A percentile compares a stretch with the other conserved stretches of the same genome.
Evolutionary conservation across 2,797 vertebrate species (phyloP).

Genomic region (Chromobotia macracanthus): DNA sequence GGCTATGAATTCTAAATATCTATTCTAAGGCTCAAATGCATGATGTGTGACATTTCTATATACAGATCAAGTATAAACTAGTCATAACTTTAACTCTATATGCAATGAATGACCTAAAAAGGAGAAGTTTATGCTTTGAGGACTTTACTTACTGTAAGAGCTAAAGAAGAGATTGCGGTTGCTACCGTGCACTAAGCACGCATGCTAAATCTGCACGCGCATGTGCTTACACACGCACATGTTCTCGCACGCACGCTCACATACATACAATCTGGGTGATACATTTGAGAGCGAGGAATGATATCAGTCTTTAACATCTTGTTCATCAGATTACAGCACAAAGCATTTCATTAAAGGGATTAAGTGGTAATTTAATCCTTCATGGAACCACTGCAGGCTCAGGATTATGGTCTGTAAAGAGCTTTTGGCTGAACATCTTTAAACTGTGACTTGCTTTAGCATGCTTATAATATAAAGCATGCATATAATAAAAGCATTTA

Average conservation of each 20-base stretch:
- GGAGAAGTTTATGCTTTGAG: not conserved
- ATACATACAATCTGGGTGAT: slow-evolving; percentile 3
- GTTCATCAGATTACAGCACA: slow-evolving; percentile 47
- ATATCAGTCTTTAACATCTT: slow-evolving; percentile 31
- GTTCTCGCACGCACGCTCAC: too few relatives aligned
- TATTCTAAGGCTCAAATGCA: not conserved
- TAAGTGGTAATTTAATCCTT: slow-evolving; percentile 46
- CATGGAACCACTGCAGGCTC: slow-evolving; percentile 21
- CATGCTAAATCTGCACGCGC: not conserved
- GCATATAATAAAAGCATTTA: too few relatives aligned
- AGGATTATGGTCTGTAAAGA: slow-evolving; percentile 17
- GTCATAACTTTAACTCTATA: not conserved
- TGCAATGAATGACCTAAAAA: slow-evolving; percentile 13
- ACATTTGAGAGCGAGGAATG: slow-evolving; percentile 12
- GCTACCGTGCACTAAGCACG: not conserved
- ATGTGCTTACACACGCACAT: not conserved
- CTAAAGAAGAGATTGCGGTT: not conserved
- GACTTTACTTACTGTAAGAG: not conserved
- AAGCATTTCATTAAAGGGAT: slow-evolving; percentile 52
- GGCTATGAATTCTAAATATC: not conserved
- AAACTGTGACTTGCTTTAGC: not conserved
- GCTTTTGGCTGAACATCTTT: slow-evolving; percentile 30
- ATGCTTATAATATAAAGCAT: not conserved
- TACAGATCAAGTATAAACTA: slow-evolving; percentile 12
- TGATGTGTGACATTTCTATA: not conserved